Percentiles rank a stretch among this genome's conserved stretches.
Evolutionary conservation across 1,140 invertebrate species (phyloP).

Genomic region (Drosophila subpulchrella): DNA sequence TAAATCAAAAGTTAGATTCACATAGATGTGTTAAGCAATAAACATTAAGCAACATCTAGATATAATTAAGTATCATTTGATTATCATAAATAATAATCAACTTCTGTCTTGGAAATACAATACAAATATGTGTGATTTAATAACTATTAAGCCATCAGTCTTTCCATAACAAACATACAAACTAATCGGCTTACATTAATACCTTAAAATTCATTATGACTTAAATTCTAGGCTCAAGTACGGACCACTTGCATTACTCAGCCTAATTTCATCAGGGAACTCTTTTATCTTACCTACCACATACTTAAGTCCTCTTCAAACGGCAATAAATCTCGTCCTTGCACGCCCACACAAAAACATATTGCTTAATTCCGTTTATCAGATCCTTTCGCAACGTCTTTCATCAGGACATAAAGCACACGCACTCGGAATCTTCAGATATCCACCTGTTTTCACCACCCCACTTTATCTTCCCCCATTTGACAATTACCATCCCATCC

Average conservation of each 20-base stretch:
- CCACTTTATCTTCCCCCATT: neutral
- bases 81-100: no score
- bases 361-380: constrained; percentile 65
- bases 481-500: neutral
- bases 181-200: constrained; percentile 21
- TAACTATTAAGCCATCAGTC: neutral
- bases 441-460: constrained; percentile 4
- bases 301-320: constrained; percentile 27
- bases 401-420: constrained; percentile 59
- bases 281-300: constrained; percentile 8
- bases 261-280: constrained; percentile 6
- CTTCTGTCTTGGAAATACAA: no score
- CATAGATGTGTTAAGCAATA: no score
- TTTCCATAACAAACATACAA: neutral
- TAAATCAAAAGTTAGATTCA: no score
- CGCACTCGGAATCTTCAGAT: neutral
- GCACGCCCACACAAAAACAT: constrained; percentile 9
- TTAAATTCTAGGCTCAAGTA: constrained; percentile 1
- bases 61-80: no score
- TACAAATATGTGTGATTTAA: no score
- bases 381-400: constrained; percentile 44
- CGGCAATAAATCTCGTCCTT: constrained; percentile 43
- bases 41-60: no score
- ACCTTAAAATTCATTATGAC: neutral
- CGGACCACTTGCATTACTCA: neutral